phyloP scores from a whole-genome alignment of 2,113 vertebrate species.

The Hydrolagus affinis region DNA sequence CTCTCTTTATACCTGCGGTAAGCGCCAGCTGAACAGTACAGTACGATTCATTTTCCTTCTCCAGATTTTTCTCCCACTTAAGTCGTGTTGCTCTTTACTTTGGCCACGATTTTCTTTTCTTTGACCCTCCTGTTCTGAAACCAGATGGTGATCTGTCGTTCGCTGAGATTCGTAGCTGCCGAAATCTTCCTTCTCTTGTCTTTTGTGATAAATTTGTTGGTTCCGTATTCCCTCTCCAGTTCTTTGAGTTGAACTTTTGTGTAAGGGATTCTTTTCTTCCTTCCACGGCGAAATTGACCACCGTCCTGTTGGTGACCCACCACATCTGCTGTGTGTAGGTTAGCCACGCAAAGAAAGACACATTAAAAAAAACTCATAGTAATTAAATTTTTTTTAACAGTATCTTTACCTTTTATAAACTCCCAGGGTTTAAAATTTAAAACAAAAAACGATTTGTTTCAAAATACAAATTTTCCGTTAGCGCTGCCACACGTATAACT shows the following conservation, averaged over 20 bases:
- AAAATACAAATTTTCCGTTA: too few species aligned
- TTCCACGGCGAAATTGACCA: slow-evolving; percentile 75
- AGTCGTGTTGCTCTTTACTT: slow-evolving; percentile 68
- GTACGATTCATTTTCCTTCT: background rate
- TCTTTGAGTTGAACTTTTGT: slow-evolving; percentile 85
- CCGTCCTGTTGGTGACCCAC: slow-evolving; percentile 69
- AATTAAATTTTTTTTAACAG: too few species aligned
- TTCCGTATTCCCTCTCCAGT: slow-evolving; percentile 83
- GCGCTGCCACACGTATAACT: too few species aligned
- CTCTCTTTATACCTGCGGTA: background rate
- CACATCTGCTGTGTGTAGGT: slow-evolving; percentile 62
- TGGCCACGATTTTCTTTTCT: slow-evolving; percentile 86
- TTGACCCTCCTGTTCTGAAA: slow-evolving; percentile 91
- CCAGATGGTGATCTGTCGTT: slow-evolving; percentile 94
- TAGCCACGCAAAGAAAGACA: slow-evolving; percentile 14
- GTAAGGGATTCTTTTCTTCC: slow-evolving; percentile 89
- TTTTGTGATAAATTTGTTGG: slow-evolving; percentile 91
- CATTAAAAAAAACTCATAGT: background rate
- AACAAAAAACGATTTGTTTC: too few species aligned
- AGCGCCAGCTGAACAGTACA: background rate
- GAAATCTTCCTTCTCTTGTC: slow-evolving; percentile 91
- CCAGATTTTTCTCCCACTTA: slow-evolving; percentile 41
- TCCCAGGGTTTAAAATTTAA: too few species aligned
- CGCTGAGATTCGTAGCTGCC: slow-evolving; percentile 73
- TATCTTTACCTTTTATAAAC: too few species aligned